Percentiles rank a stretch among this genome's conserved stretches.
phyloP scores from a whole-genome alignment of 2,113 vertebrate genomes.

The Amphiprion percula region DNA sequence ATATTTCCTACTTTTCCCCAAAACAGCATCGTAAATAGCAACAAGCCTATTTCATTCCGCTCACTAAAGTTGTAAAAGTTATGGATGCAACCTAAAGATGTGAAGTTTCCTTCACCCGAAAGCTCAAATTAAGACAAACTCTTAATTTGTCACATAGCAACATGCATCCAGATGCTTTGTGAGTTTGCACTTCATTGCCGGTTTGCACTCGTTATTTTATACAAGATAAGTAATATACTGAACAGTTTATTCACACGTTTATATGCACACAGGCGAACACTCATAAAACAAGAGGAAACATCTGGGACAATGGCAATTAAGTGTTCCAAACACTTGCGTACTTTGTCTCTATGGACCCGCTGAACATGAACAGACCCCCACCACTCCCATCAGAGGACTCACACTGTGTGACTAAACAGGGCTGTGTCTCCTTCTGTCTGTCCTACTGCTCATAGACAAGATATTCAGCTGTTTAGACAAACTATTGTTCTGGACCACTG shows the following conservation, averaged over 20 bases:
- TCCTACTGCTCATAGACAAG: background rate
- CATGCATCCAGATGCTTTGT: background rate
- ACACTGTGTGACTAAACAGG: conserved; percentile 14
- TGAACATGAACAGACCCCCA: conserved; percentile 61
- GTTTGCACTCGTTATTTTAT: conserved; percentile 20
- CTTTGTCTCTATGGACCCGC: conserved; percentile 39
- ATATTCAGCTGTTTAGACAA: background rate
- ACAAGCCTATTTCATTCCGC: conserved; percentile 11
- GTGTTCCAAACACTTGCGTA: conserved; percentile 64
- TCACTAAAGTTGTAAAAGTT: conserved; percentile 39
- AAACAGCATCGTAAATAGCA: background rate
- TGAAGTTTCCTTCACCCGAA: conserved; percentile 18
- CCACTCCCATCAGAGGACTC: conserved; percentile 55
- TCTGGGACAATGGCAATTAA: conserved; percentile 71
- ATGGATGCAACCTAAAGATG: conserved; percentile 26
- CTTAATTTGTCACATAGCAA: background rate
- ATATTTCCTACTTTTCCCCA: conserved; percentile 11
- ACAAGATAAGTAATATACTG: conserved; percentile 3
- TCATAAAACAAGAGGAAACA: conserved; percentile 52
- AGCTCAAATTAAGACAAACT: conserved; percentile 1
- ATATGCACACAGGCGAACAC: conserved; percentile 13
- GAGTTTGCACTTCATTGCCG: background rate
- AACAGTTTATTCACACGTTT: conserved; percentile 38
- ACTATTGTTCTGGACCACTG: background rate
- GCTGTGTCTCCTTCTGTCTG: conserved; percentile 27